phyloP scores from a whole-genome alignment of 2,113 vertebrate genomes.

The Parotia lawesii region DNA sequence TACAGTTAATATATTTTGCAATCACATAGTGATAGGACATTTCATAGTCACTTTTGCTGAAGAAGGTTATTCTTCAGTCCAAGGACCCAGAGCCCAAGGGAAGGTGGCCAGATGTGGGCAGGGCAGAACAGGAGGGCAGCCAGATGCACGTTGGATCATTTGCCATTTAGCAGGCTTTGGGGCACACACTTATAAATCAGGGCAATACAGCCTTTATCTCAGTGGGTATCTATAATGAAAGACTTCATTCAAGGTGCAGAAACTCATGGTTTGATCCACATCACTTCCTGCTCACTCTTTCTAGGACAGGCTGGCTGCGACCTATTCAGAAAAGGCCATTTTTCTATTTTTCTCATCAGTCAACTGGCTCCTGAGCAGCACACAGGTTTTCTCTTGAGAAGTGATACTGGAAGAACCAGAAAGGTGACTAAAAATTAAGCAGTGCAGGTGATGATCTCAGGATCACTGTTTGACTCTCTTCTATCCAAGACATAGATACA shows the following conservation, averaged over 20 bases:
- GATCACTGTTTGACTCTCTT: neutral
- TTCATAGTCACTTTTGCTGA: neutral
- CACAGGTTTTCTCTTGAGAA: neutral
- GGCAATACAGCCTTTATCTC: neutral
- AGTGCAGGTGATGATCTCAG: neutral
- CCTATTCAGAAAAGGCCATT: neutral
- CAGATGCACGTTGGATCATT: neutral
- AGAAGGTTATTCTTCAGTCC: neutral
- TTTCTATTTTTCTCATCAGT: neutral
- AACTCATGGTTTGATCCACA: neutral
- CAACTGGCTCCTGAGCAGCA: neutral
- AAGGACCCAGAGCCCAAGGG: neutral
- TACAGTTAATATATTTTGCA: neutral
- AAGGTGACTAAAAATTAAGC: neutral
- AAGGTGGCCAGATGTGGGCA: neutral
- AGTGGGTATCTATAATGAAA: neutral
- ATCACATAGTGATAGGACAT: fast-evolving
- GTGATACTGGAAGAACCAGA: neutral
- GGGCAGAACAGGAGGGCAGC: neutral
- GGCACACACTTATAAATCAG: neutral
- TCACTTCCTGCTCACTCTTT: fast-evolving
- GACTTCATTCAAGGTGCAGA: neutral
- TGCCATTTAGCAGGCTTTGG: neutral
- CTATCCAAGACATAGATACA: neutral
- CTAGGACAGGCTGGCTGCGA: neutral